Evolutionary conservation across 2,888 invertebrate species (phyloP).

Genomic region (Chelonus formosanus): DNA sequence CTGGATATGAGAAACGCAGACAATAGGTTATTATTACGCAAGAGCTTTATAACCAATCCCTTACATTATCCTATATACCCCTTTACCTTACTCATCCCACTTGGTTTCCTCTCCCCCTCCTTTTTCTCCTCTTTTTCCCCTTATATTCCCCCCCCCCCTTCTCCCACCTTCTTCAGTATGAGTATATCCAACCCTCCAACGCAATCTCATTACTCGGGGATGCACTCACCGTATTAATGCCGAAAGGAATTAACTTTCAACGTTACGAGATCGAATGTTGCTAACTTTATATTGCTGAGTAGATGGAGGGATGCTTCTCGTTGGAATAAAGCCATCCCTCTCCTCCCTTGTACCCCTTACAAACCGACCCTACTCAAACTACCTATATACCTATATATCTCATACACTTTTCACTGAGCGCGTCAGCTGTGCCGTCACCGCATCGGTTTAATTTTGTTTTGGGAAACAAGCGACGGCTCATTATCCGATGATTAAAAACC

Average conservation of each 20-base stretch:
- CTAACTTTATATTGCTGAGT: conserved; percentile 59
- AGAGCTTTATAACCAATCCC: conserved; percentile 57
- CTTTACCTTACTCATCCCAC: conserved; percentile 9
- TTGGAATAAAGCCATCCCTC: conserved; percentile 29
- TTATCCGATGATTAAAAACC: conserved; percentile 46
- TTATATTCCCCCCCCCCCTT: conserved; percentile 1
- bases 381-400: conserved; percentile 28
- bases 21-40: conserved; percentile 57
- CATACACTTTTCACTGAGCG: conserved; percentile 37
- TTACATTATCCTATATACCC: conserved; percentile 49
- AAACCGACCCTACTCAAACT: neutral
- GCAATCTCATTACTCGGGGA: conserved; percentile 57
- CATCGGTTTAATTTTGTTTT: conserved; percentile 45
- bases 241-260: conserved; percentile 62
- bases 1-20: conserved; percentile 38
- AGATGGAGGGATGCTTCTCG: conserved; percentile 39
- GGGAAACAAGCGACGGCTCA: conserved; percentile 43
- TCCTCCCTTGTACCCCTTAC: conserved; percentile 7
- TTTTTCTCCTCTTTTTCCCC: conserved; percentile 27
- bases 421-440: conserved; percentile 42
- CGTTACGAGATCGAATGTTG: conserved; percentile 59
- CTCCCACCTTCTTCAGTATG: neutral
- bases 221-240: conserved; percentile 61
- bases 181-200: conserved; percentile 35
- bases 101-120: conserved; percentile 7